Evolutionary conservation across 2,113 vertebrate genomes (phyloP).

Genomic region (Kryptolebias marmoratus): DNA sequence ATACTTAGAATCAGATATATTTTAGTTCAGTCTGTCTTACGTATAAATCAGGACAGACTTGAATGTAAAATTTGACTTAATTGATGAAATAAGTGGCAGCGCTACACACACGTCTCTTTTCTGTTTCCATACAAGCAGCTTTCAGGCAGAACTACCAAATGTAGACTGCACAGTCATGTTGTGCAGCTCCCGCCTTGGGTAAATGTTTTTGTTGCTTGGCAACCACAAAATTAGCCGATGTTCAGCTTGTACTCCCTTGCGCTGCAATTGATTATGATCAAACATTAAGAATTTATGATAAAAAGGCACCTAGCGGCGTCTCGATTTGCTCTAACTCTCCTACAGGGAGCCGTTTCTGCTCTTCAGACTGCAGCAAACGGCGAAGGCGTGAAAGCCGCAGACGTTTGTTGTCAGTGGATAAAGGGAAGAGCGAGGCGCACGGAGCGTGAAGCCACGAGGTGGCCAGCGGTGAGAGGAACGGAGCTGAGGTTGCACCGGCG

Average conservation of each 20-base stretch:
- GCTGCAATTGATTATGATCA: constrained; percentile 16
- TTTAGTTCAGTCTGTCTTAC: no score
- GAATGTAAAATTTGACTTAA: not conserved
- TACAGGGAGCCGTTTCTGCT: not conserved
- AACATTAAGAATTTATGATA: constrained; percentile 11
- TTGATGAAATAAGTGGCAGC: not conserved
- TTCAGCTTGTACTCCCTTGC: not conserved
- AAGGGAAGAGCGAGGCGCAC: not conserved
- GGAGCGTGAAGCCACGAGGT: not conserved
- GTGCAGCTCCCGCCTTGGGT: not conserved
- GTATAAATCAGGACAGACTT: constrained; percentile 1
- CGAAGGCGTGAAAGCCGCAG: not conserved
- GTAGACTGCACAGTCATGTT: not conserved
- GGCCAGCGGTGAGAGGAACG: not conserved
- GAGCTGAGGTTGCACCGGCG: constrained; percentile 1
- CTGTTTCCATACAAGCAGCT: no score
- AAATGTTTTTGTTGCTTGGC: constrained; percentile 13
- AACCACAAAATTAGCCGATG: constrained; percentile 4
- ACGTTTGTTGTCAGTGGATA: not conserved
- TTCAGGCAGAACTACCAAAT: not conserved
- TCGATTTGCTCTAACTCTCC: not conserved
- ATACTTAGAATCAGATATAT: constrained; percentile 31
- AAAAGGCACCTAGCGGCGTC: not conserved
- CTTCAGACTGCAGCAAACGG: constrained; percentile 4
- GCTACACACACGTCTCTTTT: not conserved